Base-by-base conservation (phyloP, 2,888 invertebrate genomes). In the Lasius platythorax region DNA sequence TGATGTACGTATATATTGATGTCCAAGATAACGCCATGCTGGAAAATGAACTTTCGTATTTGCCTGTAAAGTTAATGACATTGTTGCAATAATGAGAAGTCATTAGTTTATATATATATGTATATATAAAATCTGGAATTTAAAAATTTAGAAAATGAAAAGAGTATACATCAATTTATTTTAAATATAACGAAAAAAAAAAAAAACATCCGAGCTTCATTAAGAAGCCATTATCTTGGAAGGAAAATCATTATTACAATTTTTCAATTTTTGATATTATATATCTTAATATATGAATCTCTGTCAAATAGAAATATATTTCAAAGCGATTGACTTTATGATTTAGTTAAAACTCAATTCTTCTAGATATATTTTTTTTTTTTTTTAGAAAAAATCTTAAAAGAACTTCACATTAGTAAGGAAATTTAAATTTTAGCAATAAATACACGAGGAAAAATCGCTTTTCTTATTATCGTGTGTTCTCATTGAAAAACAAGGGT, bases 211-310 rank as follows among this genome's bases (percentile, higher is more conserved):
- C 8, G n/a, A n/a, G 50, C 8, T 53, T 53, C 2, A 8, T 4
- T 1, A n/a, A 2, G n/a, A n/a, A 58, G 30, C 15, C 43, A 43
- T 74, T 43, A 43, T 61, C n/a, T 30, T 1, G 74, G 3, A 30
- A 43, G 40, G 43, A 30, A 58, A 43, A 61, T 40, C 8, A 74
- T 74, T 74, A 61, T 43, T 74, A 43, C n/a, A 28, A 61, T 40
- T 40, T 73, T 8, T 28, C 5, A 12, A 28, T 40, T 56, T 6
- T 30, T 18, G 12, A 2, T 8, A 30, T 61, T n/a, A 12, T 28
- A n/a, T 12, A 23, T 58, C 0, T 58, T 58, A 23, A 4, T 11
- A 58, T 12, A 23, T 58, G 2, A 58, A 23, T 43, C 11, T 37
- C 15, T 61, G 12, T 12, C 18, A 30, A 30, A 58, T 40, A 56